These are phyloP conservation scores for Armadillidium nasatum DNA, from an alignment of 1,140 invertebrate genomes.

Conservation along the genomic window DNA sequence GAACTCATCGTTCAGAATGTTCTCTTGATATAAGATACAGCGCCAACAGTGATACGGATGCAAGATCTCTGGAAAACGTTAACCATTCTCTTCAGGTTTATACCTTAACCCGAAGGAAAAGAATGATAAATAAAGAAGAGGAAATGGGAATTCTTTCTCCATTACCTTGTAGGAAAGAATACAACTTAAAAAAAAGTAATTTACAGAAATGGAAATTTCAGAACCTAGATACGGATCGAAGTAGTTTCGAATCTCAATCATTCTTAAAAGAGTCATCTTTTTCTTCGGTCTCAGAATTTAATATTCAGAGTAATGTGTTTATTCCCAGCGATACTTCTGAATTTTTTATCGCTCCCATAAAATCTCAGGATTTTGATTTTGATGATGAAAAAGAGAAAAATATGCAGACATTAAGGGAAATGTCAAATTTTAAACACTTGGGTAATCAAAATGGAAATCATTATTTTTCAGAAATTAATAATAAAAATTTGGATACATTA, in stretches of 20 bases:
- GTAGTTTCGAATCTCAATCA: background rate
- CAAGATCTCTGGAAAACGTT: background rate
- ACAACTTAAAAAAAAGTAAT: background rate
- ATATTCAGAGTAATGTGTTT: too few relatives aligned
- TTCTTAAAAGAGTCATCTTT: background rate
- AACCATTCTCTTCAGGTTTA: too few relatives aligned
- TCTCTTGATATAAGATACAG: background rate
- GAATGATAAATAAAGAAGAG: background rate
- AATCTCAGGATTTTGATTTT: too few relatives aligned
- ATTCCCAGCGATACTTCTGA: too few relatives aligned
- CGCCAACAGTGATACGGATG: background rate
- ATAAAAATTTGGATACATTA: too few relatives aligned
- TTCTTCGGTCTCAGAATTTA: background rate
- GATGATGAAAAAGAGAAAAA: too few relatives aligned
- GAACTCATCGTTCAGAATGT: background rate
- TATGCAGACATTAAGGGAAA: too few relatives aligned
- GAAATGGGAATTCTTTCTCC: background rate
- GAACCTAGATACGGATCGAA: background rate
- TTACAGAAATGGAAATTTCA: slow-evolving; percentile 1
- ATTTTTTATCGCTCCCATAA: too few relatives aligned
- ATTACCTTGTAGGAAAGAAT: background rate
- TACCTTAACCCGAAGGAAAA: background rate
- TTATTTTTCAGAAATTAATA: too few relatives aligned
- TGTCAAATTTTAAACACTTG: too few relatives aligned
- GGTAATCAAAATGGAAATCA: too few relatives aligned